Evolutionary conservation across 2,888 invertebrate genomes (phyloP), one percentile per base, ranked within the genome.

Genomic region (Muscina levida): DNA sequence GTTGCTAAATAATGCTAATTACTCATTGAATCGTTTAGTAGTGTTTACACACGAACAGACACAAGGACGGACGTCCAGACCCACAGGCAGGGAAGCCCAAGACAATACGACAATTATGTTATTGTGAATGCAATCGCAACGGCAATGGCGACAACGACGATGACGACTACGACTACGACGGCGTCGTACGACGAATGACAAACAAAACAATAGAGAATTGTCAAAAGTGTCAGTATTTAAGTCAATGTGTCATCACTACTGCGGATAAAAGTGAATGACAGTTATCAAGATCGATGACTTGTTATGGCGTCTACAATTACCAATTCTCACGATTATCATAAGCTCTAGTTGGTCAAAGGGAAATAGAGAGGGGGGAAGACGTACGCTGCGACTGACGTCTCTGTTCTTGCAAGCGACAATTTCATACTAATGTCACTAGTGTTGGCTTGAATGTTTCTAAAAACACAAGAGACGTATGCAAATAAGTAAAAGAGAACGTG

Each of bases 1-100:
- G 48, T 65, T 72, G 79, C 72, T 79, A 73, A 82, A 82, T 76
- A 76, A 65, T 72, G 75, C 82, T 78, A 82, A 82, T 82, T 82
- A 80, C 78, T 80, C 80, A 80, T 82, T 82, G 77, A 78, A 39
- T 75, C 74, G 73, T 82, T 75, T 72, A 79, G 62, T 56, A 68
- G 59, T 82, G 57, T 82, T 71, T 71, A 75, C 66, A 48, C 68
- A 24, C 53, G 11, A 11, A 46, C 46, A 15, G 19, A 48, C n/a
- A n/a, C n/a, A n/a, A n/a, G n/a, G n/a, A n/a, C n/a, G n/a, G n/a
- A 37, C 37, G 37, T n/a, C 37, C 48, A 17, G 46, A 15, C 15
- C n/a, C 15, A 10, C 46, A 5, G 46, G 8, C n/a, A 15, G 46
- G 22, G 39, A 39, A 59, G 39, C 22, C 51, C 19, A 44, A 42